Evolutionary conservation across 2,797 vertebrate genomes (phyloP), one percentile per base, ranked within the genome.

Genomic region (Lacerta bilineata): DNA sequence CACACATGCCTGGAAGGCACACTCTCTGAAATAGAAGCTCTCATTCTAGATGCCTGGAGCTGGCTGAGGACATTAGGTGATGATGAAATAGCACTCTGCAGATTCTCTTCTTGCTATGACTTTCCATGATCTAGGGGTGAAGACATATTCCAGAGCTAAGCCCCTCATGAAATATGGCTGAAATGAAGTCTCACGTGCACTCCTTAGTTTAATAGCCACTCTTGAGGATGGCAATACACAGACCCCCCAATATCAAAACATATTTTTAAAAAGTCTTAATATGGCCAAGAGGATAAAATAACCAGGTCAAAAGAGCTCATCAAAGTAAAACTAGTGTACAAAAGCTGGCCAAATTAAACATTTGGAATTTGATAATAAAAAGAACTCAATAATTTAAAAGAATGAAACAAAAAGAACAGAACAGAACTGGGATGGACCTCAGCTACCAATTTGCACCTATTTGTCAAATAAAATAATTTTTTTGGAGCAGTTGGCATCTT

Each of bases 401-500:
- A 71, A 66, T 20, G 3, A 9, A n/a, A n/a, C 10, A 69, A 43
- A 33, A 83, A n/a, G 15, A 8, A 41, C 10, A 23, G 69, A n/a
- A 29, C 27, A 74, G 18, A 39, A 64, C 55, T 33, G 59, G 4
- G 39, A 20, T 43, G 43, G 50, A 55, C 36, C 23, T 55, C 43
- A 61, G 77, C 6, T 0, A 0, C 59, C 50, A 41, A 64, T 2
- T 69, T 64, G 27, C 87, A 61, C 33, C 29, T 55, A 13, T 88
- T 84, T 84, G n/a, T 84, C 75, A 84, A 33, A 71, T 43, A 46
- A 41, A 84, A 79, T 72, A 43, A 77, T 59, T 29, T 43, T 84
- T 71, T 39, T 78, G 11, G 27, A 79, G 36, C 36, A 77, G 29
- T 64, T 43, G 0, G 61, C 74, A 85, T 3, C 27, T 66, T 23